Base-by-base conservation (phyloP, 2,113 vertebrate genomes). In the Bostrychus sinensis region DNA sequence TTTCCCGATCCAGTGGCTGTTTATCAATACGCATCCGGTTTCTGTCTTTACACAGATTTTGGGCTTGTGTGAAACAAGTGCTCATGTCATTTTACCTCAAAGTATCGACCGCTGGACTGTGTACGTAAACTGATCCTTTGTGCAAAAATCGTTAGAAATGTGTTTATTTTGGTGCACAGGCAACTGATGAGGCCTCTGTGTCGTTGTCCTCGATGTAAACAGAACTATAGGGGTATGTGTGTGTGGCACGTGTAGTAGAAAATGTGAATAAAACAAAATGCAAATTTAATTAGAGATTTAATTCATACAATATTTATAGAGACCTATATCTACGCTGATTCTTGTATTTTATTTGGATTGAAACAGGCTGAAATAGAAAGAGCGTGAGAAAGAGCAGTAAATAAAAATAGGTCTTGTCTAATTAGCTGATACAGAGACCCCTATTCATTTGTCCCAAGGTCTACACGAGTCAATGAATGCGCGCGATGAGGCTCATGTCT, bases 381-480 rank as follows among this genome's bases (percentile, higher is more conserved):
- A 11, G 46, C 48, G 5, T 39, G 34, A 70, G 43, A 7, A 1
- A 20, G 54, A 11, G 42, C 63, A 37, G 36, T 72, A 58, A 77
- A 65, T 63, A 58, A 41, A 55, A 50, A 83, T 83, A 87, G 82
- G 86, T 82, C 66, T 70, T 86, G 83, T 86, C 88, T 95, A 94
- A 95, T 96, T 93, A 95, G 95, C 93, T 93, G 93, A 91, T 93
- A 13, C 25, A 91, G 86, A 88, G 91, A 90, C 94, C 91, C 66
- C 65, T 86, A 93, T 94, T 94, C 92, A 95, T 95, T 93, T 88
- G 88, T 95, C 94, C 93, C 94, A 84, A 92, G 94, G 94, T 90
- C 88, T 54, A 86, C 59, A 73, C 75, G 80, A 92, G 93, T 95
- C 93, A 91, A 93, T 94, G 88, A 88, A 80, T 78, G 84, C 76